Conservation (phyloP, 2,888 invertebrate genomes). For the Meliscaeva auricollis region DNA sequence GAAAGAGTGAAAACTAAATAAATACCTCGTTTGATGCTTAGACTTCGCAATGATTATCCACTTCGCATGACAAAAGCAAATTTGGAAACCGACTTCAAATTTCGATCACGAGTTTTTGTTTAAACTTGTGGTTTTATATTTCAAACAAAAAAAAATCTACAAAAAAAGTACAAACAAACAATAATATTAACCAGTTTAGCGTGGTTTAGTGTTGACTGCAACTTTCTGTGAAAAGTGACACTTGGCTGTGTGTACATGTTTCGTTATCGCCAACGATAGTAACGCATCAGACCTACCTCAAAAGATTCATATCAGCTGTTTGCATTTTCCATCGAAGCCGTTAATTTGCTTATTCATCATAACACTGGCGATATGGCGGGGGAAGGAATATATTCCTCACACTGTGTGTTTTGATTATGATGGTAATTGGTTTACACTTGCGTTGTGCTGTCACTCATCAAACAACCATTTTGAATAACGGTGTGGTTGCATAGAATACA, state of each 20-base stretch:
- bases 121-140: constrained; percentile 33
- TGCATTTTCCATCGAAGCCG: constrained; percentile 24
- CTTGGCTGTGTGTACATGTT: neutral
- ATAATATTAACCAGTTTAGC: constrained; percentile 36
- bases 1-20: constrained; percentile 45
- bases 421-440: constrained; percentile 15
- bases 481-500: neutral
- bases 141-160: constrained; percentile 25
- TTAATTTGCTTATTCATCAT: constrained; percentile 7
- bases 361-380: neutral
- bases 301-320: constrained; percentile 39
- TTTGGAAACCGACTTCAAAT: constrained; percentile 51
- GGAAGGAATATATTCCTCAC: neutral
- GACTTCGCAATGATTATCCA: constrained; percentile 20
- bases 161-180: neutral
- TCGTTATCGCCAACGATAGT: neutral
- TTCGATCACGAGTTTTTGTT: constrained; percentile 62
- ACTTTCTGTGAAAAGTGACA: constrained; percentile 54
- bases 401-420: constrained; percentile 36
- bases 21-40: constrained; percentile 38
- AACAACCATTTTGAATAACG: constrained; percentile 11
- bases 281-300: constrained; percentile 33
- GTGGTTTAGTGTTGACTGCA: constrained; percentile 34
- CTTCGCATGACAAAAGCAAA: constrained; percentile 49
- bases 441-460: neutral